phyloP scores from a whole-genome alignment of 2,113 vertebrate genomes.

The Stictonetta naevosa region DNA sequence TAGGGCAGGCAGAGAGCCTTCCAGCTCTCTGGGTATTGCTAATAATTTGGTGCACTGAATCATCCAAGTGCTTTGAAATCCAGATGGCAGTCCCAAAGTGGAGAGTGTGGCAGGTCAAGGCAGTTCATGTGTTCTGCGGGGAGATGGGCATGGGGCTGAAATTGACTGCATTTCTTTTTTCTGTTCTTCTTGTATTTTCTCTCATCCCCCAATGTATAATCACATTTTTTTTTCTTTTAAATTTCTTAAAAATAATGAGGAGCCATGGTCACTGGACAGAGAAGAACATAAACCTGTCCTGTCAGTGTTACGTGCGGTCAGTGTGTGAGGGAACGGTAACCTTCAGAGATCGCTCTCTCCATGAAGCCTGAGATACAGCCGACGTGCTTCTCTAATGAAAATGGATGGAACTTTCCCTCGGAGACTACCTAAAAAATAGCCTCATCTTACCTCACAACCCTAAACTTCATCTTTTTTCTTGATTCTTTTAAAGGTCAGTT shows the following conservation, averaged over 20 bases:
- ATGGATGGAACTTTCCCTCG: background rate
- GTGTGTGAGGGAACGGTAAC: background rate
- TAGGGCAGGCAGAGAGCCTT: background rate
- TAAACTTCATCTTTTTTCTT: background rate
- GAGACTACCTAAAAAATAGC: background rate
- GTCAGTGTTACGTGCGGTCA: background rate
- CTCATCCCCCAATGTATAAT: background rate
- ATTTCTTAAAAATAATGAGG: background rate
- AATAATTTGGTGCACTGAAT: background rate
- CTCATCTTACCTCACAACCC: background rate
- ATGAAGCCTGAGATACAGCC: background rate
- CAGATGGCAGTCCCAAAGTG: background rate
- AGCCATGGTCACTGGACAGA: background rate
- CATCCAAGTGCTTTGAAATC: slow-evolving; percentile 9
- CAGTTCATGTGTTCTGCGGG: background rate
- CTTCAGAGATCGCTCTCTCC: background rate
- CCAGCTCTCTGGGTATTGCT: background rate
- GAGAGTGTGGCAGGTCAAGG: background rate
- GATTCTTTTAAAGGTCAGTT: background rate
- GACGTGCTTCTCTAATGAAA: background rate
- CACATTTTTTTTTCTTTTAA: background rate
- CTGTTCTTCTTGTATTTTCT: background rate
- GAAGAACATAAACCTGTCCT: background rate
- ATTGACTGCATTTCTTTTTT: background rate
- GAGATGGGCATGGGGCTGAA: background rate